phyloP scores from a whole-genome alignment of 2,888 invertebrate species.

The Eudasyphora cyanicolor region DNA sequence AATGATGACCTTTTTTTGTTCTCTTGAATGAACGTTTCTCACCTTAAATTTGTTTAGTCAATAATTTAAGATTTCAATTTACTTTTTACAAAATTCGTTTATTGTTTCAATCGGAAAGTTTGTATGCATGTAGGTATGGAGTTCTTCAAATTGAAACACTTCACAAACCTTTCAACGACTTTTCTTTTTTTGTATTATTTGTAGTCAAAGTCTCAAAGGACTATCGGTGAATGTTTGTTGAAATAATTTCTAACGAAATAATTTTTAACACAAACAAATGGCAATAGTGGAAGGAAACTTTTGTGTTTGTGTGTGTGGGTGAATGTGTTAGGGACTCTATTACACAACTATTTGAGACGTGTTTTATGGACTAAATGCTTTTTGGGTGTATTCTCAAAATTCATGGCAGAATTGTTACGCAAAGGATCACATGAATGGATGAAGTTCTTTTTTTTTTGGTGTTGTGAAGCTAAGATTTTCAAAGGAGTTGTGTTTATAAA shows the following conservation, averaged over 20 bases:
- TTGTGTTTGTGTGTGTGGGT: too few species aligned
- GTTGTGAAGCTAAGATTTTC: too few species aligned
- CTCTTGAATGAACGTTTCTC: background rate
- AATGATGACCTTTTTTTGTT: background rate
- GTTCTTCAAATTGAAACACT: background rate
- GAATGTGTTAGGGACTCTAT: conserved; percentile 11
- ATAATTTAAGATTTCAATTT: background rate
- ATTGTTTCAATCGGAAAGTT: background rate
- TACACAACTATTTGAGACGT: conserved; percentile 4
- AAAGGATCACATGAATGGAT: too few species aligned
- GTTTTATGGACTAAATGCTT: conserved; percentile 5
- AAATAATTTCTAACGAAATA: background rate
- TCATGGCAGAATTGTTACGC: too few species aligned
- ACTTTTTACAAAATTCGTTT: background rate
- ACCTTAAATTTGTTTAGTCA: background rate
- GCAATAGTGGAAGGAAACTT: background rate
- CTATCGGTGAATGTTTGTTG: background rate
- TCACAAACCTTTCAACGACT: background rate
- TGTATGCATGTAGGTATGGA: too few species aligned
- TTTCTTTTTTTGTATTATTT: background rate
- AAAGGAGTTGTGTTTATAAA: too few species aligned
- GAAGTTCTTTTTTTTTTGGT: too few species aligned
- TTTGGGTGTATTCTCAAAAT: background rate
- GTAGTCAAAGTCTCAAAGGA: background rate
- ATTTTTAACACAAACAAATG: background rate